Conservation (phyloP, 2,113 vertebrate genomes). For the Notothenia rossii region DNA sequence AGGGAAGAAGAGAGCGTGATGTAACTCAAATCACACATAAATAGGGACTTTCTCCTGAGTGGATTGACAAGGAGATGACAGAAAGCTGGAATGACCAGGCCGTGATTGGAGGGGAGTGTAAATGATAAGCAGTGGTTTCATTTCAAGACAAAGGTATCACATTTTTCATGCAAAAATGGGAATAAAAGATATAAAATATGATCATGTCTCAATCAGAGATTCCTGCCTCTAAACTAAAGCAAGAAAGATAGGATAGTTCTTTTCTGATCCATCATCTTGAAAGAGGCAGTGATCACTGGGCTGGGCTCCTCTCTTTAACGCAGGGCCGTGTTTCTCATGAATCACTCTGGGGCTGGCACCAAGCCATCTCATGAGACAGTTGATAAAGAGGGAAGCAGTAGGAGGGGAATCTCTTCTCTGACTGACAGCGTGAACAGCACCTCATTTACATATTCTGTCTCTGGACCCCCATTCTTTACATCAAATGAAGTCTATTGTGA, state of each 20-base stretch:
- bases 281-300: conserved; percentile 16
- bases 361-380: conserved; percentile 20
- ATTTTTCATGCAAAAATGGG: background rate
- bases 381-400: background rate
- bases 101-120: conserved; percentile 12
- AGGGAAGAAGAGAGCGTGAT: background rate
- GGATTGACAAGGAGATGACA: background rate
- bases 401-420: conserved; percentile 23
- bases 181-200: conserved; percentile 1
- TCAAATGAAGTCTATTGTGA: conserved; percentile 14
- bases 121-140: conserved; percentile 21
- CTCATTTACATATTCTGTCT: conserved; percentile 51
- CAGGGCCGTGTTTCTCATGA: conserved; percentile 38
- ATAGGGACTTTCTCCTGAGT: background rate
- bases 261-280: conserved; percentile 41
- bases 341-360: conserved; percentile 32
- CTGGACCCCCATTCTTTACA: conserved; percentile 22
- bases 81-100: conserved; percentile 32
- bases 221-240: background rate
- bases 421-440: conserved; percentile 43
- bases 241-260: background rate
- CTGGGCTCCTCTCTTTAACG: conserved; percentile 16
- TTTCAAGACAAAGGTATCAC: background rate
- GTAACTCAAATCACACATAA: background rate
- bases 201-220: conserved; percentile 13